phyloP scores from a whole-genome alignment of 2,113 vertebrate species.

The Lophotis ruficrista region DNA sequence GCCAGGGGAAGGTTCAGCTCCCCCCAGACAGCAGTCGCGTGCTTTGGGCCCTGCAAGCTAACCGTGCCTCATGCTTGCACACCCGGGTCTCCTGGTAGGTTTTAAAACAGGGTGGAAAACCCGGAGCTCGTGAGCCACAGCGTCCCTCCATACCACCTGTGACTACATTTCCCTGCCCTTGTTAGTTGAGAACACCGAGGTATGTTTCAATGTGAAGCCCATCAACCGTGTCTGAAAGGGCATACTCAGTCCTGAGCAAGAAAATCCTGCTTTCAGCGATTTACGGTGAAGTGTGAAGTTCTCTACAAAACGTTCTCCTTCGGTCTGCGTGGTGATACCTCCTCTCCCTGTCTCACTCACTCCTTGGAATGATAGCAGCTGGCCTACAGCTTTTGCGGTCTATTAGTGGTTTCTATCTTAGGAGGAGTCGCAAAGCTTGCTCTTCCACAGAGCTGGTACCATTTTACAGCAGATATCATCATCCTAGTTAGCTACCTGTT shows the following conservation, averaged over 20 bases:
- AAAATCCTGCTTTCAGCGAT: conserved; percentile 42
- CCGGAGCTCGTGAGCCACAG: neutral
- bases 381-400: neutral
- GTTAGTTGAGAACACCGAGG: conserved; percentile 35
- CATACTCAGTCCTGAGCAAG: conserved; percentile 54
- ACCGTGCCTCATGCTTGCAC: neutral
- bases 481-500: neutral
- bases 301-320: neutral
- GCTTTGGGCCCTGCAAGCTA: neutral
- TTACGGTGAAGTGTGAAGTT: neutral
- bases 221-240: neutral
- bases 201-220: conserved; percentile 64
- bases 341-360: neutral
- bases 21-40: neutral
- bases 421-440: neutral
- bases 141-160: neutral
- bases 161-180: conserved; percentile 43
- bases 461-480: neutral
- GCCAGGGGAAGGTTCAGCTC: neutral
- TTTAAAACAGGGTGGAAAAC: neutral
- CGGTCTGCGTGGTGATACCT: neutral
- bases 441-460: conserved; percentile 2
- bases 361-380: neutral
- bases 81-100: neutral
- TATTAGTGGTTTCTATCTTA: conserved; percentile 10